A percentile compares a stretch with the other conserved stretches of the same genome.
Conservation (phyloP, 2,113 vertebrate species). For the Ancistrus triradiatus region DNA sequence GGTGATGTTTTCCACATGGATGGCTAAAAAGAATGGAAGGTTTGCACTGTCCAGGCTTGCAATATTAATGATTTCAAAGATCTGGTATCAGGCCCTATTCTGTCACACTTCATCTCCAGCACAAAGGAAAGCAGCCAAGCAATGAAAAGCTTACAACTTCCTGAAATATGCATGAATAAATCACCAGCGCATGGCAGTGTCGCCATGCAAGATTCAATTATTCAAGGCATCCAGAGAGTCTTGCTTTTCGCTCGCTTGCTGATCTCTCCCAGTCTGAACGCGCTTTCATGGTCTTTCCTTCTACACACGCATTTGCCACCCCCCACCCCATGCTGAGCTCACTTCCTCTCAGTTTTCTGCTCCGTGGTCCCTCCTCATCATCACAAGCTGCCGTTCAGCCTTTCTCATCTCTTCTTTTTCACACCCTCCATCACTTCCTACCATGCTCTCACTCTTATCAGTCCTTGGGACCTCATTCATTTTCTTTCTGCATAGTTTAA, state of each 20-base stretch:
- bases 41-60: conserved; percentile 9
- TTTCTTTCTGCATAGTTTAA: conserved; percentile 6
- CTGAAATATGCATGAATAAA: conserved; percentile 56
- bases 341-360: conserved; percentile 21
- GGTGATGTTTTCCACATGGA: conserved; percentile 12
- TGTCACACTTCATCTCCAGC: conserved; percentile 50
- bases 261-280: conserved; percentile 15
- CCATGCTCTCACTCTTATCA: conserved; percentile 37
- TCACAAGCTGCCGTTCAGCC: conserved; percentile 11
- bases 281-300: conserved; percentile 16
- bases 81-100: conserved; percentile 50
- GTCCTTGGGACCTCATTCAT: neutral
- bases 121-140: conserved; percentile 48
- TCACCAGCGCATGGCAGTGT: conserved; percentile 45
- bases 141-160: conserved; percentile 54
- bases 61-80: conserved; percentile 53
- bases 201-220: conserved; percentile 50
- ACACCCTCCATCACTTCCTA: neutral
- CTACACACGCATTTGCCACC: conserved; percentile 6
- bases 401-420: neutral
- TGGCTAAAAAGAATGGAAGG: neutral
- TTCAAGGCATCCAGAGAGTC: conserved; percentile 43
- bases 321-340: neutral
- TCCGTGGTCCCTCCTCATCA: conserved; percentile 24
- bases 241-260: neutral